A percentile compares a stretch with the other conserved stretches of the same genome.
These are phyloP conservation scores for Phyllostomus hastatus DNA, from an alignment of 2,113 vertebrate genomes.

Conservation along the genomic window DNA sequence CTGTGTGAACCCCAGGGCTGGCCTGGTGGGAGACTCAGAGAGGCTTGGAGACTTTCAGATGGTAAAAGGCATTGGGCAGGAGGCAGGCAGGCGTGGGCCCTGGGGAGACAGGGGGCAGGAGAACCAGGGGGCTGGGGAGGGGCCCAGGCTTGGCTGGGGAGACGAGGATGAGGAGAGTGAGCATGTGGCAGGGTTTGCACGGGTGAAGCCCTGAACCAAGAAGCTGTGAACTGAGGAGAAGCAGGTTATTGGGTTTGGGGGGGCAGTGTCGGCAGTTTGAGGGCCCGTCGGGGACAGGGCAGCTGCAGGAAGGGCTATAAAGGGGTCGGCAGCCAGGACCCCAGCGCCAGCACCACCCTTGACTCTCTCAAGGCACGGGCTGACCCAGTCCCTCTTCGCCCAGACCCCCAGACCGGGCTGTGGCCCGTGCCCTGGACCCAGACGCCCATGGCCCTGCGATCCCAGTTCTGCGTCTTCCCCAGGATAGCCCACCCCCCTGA, in stretches of 20 bases:
- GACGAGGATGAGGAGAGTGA: not conserved
- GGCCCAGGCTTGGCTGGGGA: not conserved
- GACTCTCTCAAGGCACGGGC: not conserved
- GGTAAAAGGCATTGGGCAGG: not conserved
- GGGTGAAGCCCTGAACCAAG: not conserved
- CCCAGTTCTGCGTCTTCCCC: not conserved
- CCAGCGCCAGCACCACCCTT: not conserved
- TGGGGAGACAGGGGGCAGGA: not conserved
- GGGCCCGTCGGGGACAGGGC: not conserved
- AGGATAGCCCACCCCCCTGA: not conserved
- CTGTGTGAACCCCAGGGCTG: not conserved
- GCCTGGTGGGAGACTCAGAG: not conserved
- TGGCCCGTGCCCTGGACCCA: not conserved
- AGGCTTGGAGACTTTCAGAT: not conserved
- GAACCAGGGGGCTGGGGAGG: not conserved
- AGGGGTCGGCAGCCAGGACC: not conserved
- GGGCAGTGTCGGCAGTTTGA: too few species aligned
- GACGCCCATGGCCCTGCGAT: rapidly evolving
- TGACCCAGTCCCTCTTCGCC: not conserved
- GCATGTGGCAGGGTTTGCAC: rapidly evolving
- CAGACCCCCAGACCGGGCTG: not conserved
- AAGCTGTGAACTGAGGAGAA: not conserved
- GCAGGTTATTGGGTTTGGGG: not conserved
- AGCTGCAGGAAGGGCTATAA: rapidly evolving
- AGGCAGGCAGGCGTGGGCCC: not conserved